These are phyloP conservation scores for Vimba vimba DNA, from an alignment of 2,113 vertebrate species.

Conservation along the genomic window DNA sequence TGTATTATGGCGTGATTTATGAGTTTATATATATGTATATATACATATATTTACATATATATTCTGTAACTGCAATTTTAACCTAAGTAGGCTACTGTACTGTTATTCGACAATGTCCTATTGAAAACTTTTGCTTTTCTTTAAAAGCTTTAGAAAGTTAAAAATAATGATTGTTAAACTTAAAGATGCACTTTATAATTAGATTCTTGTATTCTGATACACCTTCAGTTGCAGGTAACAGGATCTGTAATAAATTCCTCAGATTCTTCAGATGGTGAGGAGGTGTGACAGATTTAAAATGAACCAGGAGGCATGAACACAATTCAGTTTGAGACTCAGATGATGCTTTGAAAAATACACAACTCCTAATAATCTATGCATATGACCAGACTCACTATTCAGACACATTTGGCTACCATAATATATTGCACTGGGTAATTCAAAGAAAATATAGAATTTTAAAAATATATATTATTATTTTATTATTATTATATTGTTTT, in stretches of 20 bases:
- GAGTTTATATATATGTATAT: not conserved
- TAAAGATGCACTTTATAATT: not conserved
- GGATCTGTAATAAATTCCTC: conserved; percentile 28
- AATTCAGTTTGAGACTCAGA: not conserved
- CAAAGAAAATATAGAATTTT: too few species aligned
- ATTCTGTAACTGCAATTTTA: not conserved
- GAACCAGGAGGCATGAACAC: conserved; percentile 1
- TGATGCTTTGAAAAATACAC: not conserved
- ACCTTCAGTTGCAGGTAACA: not conserved
- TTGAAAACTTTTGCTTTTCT: not conserved
- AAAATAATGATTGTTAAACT: not conserved
- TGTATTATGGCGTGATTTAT: not conserved
- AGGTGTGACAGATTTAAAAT: conserved; percentile 1
- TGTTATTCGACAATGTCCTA: not conserved
- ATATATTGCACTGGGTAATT: too few species aligned
- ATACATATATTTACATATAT: too few species aligned
- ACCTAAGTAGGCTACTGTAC: not conserved
- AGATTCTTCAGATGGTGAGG: conserved; percentile 41
- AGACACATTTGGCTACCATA: not conserved
- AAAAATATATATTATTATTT: too few species aligned
- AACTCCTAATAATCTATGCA: not conserved
- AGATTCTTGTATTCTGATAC: not conserved
- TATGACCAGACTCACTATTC: not conserved
- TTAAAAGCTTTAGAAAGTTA: not conserved
- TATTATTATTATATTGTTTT: too few species aligned